phyloP scores from a whole-genome alignment of 2,113 vertebrate genomes.

The Hiodon alosoides region DNA sequence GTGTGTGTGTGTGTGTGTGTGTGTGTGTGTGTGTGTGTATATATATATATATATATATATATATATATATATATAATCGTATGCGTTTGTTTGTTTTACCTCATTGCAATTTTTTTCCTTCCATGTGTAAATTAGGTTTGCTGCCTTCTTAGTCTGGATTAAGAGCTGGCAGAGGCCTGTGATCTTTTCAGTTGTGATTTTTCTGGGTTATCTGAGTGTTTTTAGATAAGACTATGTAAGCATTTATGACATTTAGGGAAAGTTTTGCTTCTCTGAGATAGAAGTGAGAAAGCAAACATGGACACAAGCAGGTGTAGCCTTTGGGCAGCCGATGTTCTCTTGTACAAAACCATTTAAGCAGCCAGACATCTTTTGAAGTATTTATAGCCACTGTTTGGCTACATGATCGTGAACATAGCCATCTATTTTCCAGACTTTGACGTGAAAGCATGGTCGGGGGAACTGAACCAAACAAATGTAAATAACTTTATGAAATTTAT shows the following conservation, averaged over 20 bases:
- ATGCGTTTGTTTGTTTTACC: slow-evolving; percentile 69
- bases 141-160: slow-evolving; percentile 46
- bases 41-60: slow-evolving; percentile 69
- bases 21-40: slow-evolving; percentile 70
- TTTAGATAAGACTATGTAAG: slow-evolving; percentile 38
- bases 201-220: slow-evolving; percentile 46
- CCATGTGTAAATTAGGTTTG: slow-evolving; percentile 64
- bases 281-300: slow-evolving; percentile 16
- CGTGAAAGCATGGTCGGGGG: slow-evolving; percentile 46
- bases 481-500: too few species aligned
- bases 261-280: too few species aligned
- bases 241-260: too few species aligned
- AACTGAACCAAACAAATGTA: slow-evolving; percentile 48
- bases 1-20: too few species aligned
- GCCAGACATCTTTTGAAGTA: slow-evolving; percentile 50
- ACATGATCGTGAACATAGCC: slow-evolving; percentile 62
- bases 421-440: slow-evolving; percentile 35
- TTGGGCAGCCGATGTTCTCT: slow-evolving; percentile 42
- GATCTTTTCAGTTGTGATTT: slow-evolving; percentile 49
- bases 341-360: slow-evolving; percentile 34
- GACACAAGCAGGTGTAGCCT: slow-evolving; percentile 39
- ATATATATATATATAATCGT: slow-evolving; percentile 70
- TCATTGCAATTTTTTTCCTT: slow-evolving; percentile 45
- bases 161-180: slow-evolving; percentile 52
- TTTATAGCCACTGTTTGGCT: slow-evolving; percentile 56